Conservation (phyloP, 2,797 vertebrate genomes). For the Margarornis squamiger region DNA sequence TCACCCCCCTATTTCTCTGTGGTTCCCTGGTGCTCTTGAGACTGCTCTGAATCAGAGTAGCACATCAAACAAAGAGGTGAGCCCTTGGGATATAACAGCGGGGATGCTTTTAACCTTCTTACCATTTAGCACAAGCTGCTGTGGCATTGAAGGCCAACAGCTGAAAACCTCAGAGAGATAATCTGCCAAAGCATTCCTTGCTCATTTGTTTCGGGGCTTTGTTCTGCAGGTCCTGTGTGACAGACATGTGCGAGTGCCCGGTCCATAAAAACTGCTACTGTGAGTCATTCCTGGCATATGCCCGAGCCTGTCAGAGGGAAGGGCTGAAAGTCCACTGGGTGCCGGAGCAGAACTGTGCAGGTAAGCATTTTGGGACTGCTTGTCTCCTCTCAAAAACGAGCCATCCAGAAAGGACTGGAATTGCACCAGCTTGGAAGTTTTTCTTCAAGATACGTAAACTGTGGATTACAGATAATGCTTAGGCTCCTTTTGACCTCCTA, state of each 20-base stretch:
- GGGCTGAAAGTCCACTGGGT: conserved; percentile 87
- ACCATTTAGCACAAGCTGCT: background rate
- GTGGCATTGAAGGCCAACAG: background rate
- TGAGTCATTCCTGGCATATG: conserved; percentile 94
- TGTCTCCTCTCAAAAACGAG: background rate
- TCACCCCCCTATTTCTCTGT: background rate
- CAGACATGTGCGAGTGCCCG: conserved; percentile 98
- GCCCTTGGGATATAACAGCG: background rate
- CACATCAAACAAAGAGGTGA: background rate
- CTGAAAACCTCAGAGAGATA: rapidly evolving
- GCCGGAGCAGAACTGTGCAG: conserved; percentile 87
- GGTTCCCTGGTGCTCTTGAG: background rate
- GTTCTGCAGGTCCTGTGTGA: conserved; percentile 90
- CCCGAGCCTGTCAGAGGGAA: conserved; percentile 93
- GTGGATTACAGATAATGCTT: background rate
- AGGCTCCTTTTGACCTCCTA: background rate
- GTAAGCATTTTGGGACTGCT: conserved; percentile 73
- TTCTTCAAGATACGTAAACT: background rate
- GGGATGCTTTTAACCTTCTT: background rate
- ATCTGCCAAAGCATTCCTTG: background rate
- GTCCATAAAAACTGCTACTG: conserved; percentile 98
- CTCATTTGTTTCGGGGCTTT: background rate
- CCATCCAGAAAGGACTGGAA: background rate
- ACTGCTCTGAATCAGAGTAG: background rate
- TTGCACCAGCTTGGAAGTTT: background rate